These are phyloP conservation scores for Bergia puertoricense DNA, from an alignment of 92 coral and sea anemone genomes.

Conservation along the genomic window DNA sequence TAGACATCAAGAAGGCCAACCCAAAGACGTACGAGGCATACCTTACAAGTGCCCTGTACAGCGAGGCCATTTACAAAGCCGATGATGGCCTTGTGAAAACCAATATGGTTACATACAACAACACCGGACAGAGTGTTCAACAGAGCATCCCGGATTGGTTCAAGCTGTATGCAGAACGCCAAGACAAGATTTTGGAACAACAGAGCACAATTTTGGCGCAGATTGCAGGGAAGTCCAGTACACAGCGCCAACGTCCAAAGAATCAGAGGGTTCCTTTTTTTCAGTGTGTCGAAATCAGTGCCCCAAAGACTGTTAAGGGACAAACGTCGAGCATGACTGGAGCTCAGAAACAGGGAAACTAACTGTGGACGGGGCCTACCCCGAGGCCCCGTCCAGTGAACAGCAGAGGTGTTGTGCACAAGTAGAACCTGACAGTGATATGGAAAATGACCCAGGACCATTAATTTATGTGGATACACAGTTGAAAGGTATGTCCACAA, in stretches of 20 bases:
- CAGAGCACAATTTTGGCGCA: no score
- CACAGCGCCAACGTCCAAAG: background rate
- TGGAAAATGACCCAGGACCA: constrained; percentile 15
- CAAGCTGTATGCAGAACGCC: no score
- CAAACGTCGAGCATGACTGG: background rate
- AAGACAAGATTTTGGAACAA: no score
- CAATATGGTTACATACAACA: no score
- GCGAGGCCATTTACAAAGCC: no score
- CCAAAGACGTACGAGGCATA: no score
- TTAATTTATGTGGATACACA: constrained; percentile 8
- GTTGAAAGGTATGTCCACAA: constrained; percentile 7
- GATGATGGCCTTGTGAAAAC: no score
- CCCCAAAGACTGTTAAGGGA: background rate
- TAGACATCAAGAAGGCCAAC: no score
- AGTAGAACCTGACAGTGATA: background rate
- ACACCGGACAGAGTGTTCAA: no score
- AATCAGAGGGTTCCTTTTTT: background rate
- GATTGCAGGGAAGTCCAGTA: background rate
- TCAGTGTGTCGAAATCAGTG: constrained; percentile 5
- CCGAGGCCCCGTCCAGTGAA: constrained; percentile 7
- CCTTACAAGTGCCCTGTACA: no score
- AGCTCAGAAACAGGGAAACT: background rate
- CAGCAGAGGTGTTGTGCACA: background rate
- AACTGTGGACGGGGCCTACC: constrained; percentile 21
- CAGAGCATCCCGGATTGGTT: no score